Conservation (phyloP, 2,113 vertebrate species). For the Bubalus kerabau region DNA sequence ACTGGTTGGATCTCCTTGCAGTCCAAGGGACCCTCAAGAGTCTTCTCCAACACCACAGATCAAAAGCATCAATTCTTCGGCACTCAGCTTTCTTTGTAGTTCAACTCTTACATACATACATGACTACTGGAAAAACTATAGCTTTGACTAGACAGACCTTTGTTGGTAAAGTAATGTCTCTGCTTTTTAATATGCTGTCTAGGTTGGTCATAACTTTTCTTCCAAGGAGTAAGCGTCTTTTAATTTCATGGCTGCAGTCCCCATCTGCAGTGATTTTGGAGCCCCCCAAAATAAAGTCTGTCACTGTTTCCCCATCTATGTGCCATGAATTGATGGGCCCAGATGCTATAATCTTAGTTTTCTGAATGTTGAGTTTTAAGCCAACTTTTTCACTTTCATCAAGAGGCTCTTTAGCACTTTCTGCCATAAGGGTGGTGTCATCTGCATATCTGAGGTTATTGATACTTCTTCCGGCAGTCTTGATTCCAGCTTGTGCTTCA, state of each 20-base stretch:
- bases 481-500: not conserved
- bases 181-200: not conserved
- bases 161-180: not conserved
- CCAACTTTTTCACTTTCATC: not conserved
- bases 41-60: not conserved
- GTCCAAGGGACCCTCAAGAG: not conserved
- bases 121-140: not conserved
- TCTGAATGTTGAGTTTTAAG: not conserved
- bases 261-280: not conserved
- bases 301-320: not conserved
- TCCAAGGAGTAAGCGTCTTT: not conserved
- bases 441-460: not conserved
- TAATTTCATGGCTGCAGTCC: not conserved
- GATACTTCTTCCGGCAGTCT: not conserved
- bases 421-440: not conserved
- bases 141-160: not conserved
- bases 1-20: too few relatives aligned
- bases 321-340: not conserved
- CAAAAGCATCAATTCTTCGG: not conserved
- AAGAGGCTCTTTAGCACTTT: not conserved
- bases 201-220: not conserved
- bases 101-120: not conserved
- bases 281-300: accelerated
- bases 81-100: not conserved
- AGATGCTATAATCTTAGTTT: not conserved